Conservation (phyloP, 2,113 vertebrate species). For the Leptodactylus fuscus region DNA sequence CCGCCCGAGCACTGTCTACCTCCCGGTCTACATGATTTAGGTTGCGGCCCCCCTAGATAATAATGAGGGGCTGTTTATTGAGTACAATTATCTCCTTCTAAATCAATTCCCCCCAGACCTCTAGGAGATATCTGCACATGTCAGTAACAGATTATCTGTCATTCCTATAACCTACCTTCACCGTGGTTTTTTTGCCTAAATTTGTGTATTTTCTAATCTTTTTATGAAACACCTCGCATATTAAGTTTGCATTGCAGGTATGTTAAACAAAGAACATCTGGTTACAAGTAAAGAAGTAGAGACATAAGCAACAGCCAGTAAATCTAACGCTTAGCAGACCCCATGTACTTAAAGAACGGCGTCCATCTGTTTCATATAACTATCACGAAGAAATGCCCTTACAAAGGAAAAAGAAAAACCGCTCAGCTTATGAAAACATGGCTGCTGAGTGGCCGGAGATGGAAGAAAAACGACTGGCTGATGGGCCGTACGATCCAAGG, state of each 20-base stretch:
- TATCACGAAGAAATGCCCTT: neutral
- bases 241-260: neutral
- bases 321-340: neutral
- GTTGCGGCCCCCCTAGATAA: neutral
- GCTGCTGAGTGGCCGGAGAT: conserved; percentile 8
- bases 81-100: neutral
- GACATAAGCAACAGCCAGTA: conserved; percentile 24
- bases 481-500: neutral
- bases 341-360: neutral
- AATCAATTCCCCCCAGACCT: too few relatives aligned
- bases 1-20: neutral
- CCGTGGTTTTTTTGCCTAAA: neutral
- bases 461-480: conserved; percentile 15
- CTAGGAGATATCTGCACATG: too few relatives aligned
- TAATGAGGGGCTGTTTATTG: neutral
- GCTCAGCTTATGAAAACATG: conserved; percentile 13
- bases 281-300: neutral
- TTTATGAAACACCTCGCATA: neutral
- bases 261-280: conserved; percentile 18
- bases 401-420: conserved; percentile 26
- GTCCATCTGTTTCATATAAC: conserved; percentile 25
- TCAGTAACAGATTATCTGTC: neutral
- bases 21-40: too few relatives aligned
- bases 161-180: neutral
- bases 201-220: neutral